Percentiles rank a stretch among this genome's conserved stretches.
These are phyloP conservation scores for Dendrolimus houi DNA, from an alignment of 2,888 invertebrate species.

Conservation along the genomic window DNA sequence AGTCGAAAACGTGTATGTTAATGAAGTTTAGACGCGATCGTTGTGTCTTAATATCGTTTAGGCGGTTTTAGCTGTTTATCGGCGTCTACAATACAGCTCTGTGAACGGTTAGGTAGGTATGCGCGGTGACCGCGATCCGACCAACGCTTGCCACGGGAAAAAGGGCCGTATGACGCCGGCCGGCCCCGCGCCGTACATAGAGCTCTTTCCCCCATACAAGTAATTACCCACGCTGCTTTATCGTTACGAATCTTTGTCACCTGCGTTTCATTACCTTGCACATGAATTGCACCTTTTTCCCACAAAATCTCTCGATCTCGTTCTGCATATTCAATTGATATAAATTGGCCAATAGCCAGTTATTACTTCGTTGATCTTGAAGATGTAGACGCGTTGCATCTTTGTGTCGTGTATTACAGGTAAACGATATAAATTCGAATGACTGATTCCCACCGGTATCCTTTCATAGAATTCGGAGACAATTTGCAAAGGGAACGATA, in stretches of 20 bases:
- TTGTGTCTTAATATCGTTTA: constrained; percentile 23
- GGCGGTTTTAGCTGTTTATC: constrained; percentile 28
- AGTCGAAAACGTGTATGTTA: constrained; percentile 14
- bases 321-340: constrained; percentile 29
- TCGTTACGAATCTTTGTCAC: constrained; percentile 64
- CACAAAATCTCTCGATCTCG: constrained; percentile 26
- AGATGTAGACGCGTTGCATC: constrained; percentile 19
- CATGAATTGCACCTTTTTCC: constrained; percentile 33
- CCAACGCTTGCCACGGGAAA: constrained; percentile 51
- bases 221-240: constrained; percentile 69
- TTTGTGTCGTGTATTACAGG: constrained; percentile 16
- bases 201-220: constrained; percentile 49
- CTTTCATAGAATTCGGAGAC: neutral
- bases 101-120: constrained; percentile 39
- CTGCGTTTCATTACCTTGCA: constrained; percentile 54
- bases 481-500: too few species aligned
- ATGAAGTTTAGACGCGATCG: constrained; percentile 7
- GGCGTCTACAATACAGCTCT: constrained; percentile 33
- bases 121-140: constrained; percentile 63
- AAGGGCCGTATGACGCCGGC: constrained; percentile 54
- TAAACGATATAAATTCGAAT: constrained; percentile 23
- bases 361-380: constrained; percentile 41
- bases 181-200: constrained; percentile 35
- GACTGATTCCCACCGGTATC: constrained; percentile 1
- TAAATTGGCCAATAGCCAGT: constrained; percentile 49